Evolutionary conservation across 92 coral and sea anemone species (phyloP), one percentile per base, ranked within the genome.

Genomic region (Paramuricea clavata): DNA sequence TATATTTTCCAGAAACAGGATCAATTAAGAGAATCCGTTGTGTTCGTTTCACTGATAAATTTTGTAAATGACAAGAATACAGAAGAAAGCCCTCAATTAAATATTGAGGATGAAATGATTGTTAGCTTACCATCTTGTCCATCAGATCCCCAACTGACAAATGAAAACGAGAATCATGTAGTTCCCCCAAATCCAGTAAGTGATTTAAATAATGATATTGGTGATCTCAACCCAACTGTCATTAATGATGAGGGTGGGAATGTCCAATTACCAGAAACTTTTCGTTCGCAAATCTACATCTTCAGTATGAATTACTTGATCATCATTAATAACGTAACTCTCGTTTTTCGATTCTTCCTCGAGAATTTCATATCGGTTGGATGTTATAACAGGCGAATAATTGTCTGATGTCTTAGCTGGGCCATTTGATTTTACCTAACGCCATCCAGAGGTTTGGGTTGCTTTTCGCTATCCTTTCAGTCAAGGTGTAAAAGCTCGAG

Each of bases 1-100:
- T 78, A n/a, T n/a, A n/a, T n/a, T 43, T 65, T 28, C 86, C 86
- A 65, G 80, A 69, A 60, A 72, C 59, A 7, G 81, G 77, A 47
- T 15, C 4, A 39, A 34, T 57, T 16, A 57, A 65, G 34, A 65
- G 17, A 26, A 3, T 5, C 3, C 73, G 73, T 26, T 26, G 31
- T 65, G 73, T 65, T 3, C 41, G 35, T 65, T 68, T 68, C 17
- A 68, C 41, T 28, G 74, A 68, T 32, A 68, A 68, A 68, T 68
- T 68, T 68, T 4, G 25, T 15, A 16, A 17, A 15, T 52, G 60
- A 15, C 19, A 36, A 12, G 42, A 3, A 26, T 26, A 17, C 10
- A 26, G 6, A 44, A 19, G 22, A 15, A 8, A 33, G 2, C 25
- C 52, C 78, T 36, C n/a, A n/a, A n/a, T n/a, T n/a, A n/a, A n/a